Base-by-base conservation (phyloP, 1,140 invertebrate genomes). In the Platyscapa corneri region DNA sequence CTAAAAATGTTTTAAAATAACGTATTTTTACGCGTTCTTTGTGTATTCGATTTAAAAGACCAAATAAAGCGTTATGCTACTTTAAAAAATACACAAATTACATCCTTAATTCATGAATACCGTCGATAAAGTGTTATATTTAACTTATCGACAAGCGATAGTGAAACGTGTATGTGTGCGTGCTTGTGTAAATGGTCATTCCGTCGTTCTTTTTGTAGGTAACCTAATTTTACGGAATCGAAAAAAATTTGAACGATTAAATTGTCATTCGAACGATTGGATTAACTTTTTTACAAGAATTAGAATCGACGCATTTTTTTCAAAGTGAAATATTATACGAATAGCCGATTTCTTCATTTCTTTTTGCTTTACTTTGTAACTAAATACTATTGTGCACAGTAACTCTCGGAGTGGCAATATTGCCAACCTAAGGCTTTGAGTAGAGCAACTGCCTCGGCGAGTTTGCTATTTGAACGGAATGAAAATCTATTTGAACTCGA, bases 121-220 rank as follows among this genome's bases (percentile, higher is more conserved):
- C 3, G 70, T 37, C 39, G 70, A 74, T 74, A 74, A 74, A 74
- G 70, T 74, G 39, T 74, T 74, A 74, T 74, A 42, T 42, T 74
- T 74, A 74, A 74, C 39, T 74, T 74, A 74, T 74, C 70, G 70
- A 74, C 70, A 27, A 74, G 70, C 39, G 70, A 74, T 74, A 42
- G 70, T 42, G 37, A 42, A 1, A 3, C 18, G 53, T 16, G 53
- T 20, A 20, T 16, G 53, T 56, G 53, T 20, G 18, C 53, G 53
- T 3, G 7, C 3, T 10, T 56, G 53, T 56, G 18, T 10, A 56
- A 56, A 56, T 12, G 53, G 18, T 56, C 53, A 16, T 56, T 56
- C 53, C 53, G 18, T 56, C 18, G 27, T 23, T 60, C 23, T 60
- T 60, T 60, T 60, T 60, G 5, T 27, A 27, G 20, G 56, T 60